phyloP scores from a whole-genome alignment of 1,140 invertebrate genomes.

The Penaeus indicus region DNA sequence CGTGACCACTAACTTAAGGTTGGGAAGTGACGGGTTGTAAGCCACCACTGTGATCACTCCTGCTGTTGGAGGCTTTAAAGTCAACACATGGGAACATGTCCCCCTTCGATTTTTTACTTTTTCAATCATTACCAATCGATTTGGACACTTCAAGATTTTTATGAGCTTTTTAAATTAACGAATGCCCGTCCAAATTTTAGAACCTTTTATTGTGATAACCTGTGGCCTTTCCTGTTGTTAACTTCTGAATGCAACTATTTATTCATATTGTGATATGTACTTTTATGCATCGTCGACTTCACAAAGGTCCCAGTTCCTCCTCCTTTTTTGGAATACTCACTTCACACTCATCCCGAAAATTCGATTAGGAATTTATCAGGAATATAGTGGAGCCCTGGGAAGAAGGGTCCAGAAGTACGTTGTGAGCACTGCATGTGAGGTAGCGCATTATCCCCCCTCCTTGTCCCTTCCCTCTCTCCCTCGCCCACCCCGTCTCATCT shows the following conservation, averaged over 20 bases:
- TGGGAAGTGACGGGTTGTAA: constrained; percentile 32
- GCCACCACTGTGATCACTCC: constrained; percentile 31
- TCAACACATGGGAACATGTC: constrained; percentile 36
- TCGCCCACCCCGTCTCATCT: neutral
- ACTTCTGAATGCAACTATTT: constrained; percentile 49
- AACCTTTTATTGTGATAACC: constrained; percentile 59
- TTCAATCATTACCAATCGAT: constrained; percentile 22
- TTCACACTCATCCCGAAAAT: constrained; percentile 30
- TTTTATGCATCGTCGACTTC: constrained; percentile 44
- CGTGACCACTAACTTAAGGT: constrained; percentile 32
- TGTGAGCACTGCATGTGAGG: constrained; percentile 43
- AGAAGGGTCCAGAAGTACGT: constrained; percentile 13
- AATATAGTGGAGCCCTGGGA: constrained; percentile 4
- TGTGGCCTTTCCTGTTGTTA: constrained; percentile 59
- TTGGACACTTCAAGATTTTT: constrained; percentile 21
- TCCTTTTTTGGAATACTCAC: constrained; percentile 42
- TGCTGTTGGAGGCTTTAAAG: constrained; percentile 33
- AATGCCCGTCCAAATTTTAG: constrained; percentile 57
- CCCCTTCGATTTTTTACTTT: constrained; percentile 6
- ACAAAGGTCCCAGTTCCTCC: constrained; percentile 35
- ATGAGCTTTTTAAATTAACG: constrained; percentile 32
- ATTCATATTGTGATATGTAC: constrained; percentile 29
- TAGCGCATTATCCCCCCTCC: constrained; percentile 17
- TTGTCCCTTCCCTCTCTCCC: neutral
- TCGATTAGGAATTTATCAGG: constrained; percentile 13